Base-by-base conservation (phyloP, 2,888 invertebrate species). In the Lepetodrilus schrolli region DNA sequence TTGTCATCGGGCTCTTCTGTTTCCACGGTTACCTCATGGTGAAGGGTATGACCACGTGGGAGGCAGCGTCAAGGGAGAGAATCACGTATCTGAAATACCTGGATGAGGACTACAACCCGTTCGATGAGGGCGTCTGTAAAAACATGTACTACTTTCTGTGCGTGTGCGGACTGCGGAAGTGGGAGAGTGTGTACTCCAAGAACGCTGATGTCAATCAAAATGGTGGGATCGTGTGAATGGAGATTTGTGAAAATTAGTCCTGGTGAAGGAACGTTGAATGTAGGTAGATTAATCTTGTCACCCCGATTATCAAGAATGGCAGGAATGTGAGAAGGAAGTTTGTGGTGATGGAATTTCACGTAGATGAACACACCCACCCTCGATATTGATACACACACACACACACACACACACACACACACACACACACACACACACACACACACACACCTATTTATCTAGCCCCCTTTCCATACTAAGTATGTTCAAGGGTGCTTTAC, bases 41-140 rank as follows among this genome's bases (percentile, higher is more conserved):
- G 10, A 83, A 79, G 73, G 89, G 89, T 72, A 75, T 84, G 37
- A 90, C 91, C 0, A 90, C 91, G 1, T 91, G 91, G 90, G 91
- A 91, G 78, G 82, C 83, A 17, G 85, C 87, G 1, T 88, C 90
- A 20, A 80, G 89, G 38, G 86, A 87, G 69, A 86, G 88, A 76
- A 91, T 91, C 70, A 88, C 90, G 4, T 90, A 91, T 80, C 84
- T 91, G 17, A 89, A 88, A 74, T 84, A 87, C 73, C 80, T 90
- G 8, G 86, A 86, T 43, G 82, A 86, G 20, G 87, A 87, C 10
- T 83, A 82, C 51, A 90, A 91, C 75, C 91, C 91, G 0, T 91
- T 90, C 78, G 86, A 90, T 78, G 85, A 90, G 77, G 90, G 90
- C 10, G 84, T 85, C 48, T 78, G 81, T 50, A 78, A 69, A 73